phyloP scores from a whole-genome alignment of 1,140 invertebrate genomes.

The Drosophila sucinea region DNA sequence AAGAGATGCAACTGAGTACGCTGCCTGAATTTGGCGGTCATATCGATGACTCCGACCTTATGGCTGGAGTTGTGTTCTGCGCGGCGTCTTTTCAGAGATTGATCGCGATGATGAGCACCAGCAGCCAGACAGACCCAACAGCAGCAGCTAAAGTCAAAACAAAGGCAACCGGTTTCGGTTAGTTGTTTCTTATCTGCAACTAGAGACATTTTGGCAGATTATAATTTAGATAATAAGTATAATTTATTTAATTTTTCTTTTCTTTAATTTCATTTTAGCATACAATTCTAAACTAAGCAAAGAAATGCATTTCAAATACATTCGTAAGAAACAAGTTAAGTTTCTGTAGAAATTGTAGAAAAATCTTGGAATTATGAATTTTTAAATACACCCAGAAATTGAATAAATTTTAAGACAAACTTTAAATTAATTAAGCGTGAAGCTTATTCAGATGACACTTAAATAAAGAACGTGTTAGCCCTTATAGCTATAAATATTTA shows the following conservation, averaged over 20 bases:
- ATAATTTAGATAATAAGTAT: constrained; percentile 16
- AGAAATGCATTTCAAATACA: too few relatives aligned
- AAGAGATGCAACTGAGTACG: constrained; percentile 52
- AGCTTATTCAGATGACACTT: too few relatives aligned
- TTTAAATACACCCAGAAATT: too few relatives aligned
- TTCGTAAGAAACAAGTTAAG: too few relatives aligned
- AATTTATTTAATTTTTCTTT: too few relatives aligned
- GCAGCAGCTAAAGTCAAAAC: constrained; percentile 16
- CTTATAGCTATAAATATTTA: too few relatives aligned
- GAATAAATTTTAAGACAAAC: too few relatives aligned
- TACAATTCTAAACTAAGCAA: not conserved
- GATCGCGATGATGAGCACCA: constrained; percentile 38
- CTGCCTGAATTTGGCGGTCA: constrained; percentile 49
- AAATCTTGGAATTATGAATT: too few relatives aligned
- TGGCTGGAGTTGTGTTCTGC: constrained; percentile 54
- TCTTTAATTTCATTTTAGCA: not conserved
- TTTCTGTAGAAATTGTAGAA: too few relatives aligned
- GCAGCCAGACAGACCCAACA: constrained; percentile 5
- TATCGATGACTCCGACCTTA: constrained; percentile 22
- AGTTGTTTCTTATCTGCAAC: constrained; percentile 42
- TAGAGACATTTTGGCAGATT: constrained; percentile 32
- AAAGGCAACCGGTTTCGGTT: constrained; percentile 42
- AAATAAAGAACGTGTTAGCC: too few relatives aligned
- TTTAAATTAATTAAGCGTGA: too few relatives aligned
- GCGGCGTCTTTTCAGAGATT: constrained; percentile 49